A percentile compares a stretch with the other conserved stretches of the same genome.
These are phyloP conservation scores for Paracanthobrama guichenoti DNA, from an alignment of 2,113 vertebrate species.

Conservation along the genomic window DNA sequence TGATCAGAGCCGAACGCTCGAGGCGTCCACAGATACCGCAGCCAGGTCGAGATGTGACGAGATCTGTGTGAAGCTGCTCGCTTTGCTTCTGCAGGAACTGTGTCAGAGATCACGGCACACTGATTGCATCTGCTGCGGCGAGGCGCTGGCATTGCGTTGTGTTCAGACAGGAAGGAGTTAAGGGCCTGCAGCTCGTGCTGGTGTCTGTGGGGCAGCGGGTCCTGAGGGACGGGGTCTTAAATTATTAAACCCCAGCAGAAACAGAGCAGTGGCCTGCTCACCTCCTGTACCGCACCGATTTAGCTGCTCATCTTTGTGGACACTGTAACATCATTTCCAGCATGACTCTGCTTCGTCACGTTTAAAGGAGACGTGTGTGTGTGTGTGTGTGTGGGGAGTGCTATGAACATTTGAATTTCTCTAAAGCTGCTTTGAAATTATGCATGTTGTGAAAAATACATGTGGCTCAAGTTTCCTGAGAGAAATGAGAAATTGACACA, in stretches of 20 bases:
- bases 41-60: not conserved
- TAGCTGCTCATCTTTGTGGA: constrained; percentile 9
- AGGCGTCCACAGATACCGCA: not conserved
- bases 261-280: constrained; percentile 43
- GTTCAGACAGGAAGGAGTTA: constrained; percentile 43
- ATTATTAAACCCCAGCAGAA: constrained; percentile 67
- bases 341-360: not conserved
- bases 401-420: not conserved
- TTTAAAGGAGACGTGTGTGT: not conserved
- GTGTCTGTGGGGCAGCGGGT: constrained; percentile 53
- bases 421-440: not conserved
- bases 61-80: not conserved
- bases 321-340: not conserved
- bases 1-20: not conserved
- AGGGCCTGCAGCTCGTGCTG: constrained; percentile 32
- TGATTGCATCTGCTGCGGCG: not conserved
- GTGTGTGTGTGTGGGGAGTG: no score
- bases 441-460: not conserved
- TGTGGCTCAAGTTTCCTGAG: no score
- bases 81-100: not conserved
- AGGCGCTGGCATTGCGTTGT: not conserved
- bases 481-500: no score
- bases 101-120: not conserved
- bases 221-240: constrained; percentile 57
- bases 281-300: constrained; percentile 4